Percentiles rank a stretch among this genome's conserved stretches.
Conservation (phyloP, 1,140 invertebrate genomes). For the Drosophila cardini region DNA sequence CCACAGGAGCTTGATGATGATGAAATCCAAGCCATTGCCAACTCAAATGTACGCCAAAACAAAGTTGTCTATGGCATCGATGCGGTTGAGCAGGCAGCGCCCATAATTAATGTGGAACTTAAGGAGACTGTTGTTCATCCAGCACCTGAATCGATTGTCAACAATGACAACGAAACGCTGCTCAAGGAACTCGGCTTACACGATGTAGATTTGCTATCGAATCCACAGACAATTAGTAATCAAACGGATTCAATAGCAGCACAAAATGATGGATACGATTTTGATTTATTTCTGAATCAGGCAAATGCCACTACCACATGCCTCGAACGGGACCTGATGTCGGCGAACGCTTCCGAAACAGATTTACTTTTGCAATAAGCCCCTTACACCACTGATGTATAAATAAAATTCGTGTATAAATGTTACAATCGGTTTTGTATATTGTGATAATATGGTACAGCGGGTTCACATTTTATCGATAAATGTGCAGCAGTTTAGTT, state of each 20-base stretch:
- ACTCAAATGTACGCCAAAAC: constrained; percentile 9
- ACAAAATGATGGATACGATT: constrained; percentile 76
- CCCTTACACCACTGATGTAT: constrained; percentile 23
- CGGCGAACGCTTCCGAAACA: constrained; percentile 73
- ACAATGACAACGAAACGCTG: constrained; percentile 64
- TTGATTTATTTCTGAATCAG: constrained; percentile 79
- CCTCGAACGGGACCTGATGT: constrained; percentile 76
- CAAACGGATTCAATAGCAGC: constrained; percentile 72
- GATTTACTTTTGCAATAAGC: constrained; percentile 73
- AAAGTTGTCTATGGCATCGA: constrained; percentile 74
- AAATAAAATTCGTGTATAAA: constrained; percentile 43
- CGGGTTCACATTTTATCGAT: too few species aligned
- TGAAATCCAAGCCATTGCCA: constrained; percentile 81
- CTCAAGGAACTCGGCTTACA: constrained; percentile 77
- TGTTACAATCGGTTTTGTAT: background rate
- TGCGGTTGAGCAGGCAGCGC: constrained; percentile 72
- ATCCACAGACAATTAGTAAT: constrained; percentile 76
- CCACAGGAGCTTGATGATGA: constrained; percentile 85
- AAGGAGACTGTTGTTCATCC: constrained; percentile 19
- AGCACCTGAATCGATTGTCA: constrained; percentile 16
- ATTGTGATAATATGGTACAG: too few species aligned
- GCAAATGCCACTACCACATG: constrained; percentile 55
- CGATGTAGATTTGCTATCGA: constrained; percentile 73
- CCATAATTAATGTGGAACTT: constrained; percentile 65
- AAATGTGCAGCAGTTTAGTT: too few species aligned